Percentiles rank a stretch among this genome's conserved stretches.
Conservation (phyloP, 2,797 vertebrate species). For the Scolopax bukidnonensis region DNA sequence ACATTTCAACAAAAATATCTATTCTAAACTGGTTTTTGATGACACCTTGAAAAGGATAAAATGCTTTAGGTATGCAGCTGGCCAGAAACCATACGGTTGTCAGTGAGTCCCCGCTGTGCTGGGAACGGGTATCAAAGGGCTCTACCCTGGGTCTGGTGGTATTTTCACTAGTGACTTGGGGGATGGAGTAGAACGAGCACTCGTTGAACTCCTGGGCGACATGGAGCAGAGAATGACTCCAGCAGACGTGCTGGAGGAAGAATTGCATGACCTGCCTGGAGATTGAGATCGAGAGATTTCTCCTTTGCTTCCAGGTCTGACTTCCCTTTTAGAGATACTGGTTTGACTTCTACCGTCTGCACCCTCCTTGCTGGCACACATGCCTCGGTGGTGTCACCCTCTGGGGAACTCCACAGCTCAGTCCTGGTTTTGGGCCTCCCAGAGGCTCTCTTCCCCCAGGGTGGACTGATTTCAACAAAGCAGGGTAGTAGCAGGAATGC, state of each 20-base stretch:
- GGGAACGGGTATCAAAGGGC: background rate
- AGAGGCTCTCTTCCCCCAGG: background rate
- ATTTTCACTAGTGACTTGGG: background rate
- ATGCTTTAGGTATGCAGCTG: background rate
- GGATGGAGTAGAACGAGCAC: background rate
- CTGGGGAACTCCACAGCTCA: background rate
- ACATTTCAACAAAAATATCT: background rate
- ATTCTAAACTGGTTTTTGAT: background rate
- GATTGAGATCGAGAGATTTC: background rate
- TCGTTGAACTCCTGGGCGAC: background rate
- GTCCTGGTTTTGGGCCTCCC: background rate
- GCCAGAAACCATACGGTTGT: fast-evolving
- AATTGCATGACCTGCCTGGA: background rate
- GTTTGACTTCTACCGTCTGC: background rate
- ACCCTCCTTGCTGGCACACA: background rate
- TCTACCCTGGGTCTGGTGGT: background rate
- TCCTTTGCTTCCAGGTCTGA: background rate
- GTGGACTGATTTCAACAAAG: background rate
- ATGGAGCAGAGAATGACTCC: background rate
- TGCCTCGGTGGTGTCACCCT: background rate
- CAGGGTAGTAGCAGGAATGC: background rate
- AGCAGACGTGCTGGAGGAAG: background rate
- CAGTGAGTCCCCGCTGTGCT: background rate
- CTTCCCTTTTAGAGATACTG: background rate
- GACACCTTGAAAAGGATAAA: background rate